Base-by-base conservation (phyloP, 2,113 vertebrate species). In the Halcyon senegalensis region DNA sequence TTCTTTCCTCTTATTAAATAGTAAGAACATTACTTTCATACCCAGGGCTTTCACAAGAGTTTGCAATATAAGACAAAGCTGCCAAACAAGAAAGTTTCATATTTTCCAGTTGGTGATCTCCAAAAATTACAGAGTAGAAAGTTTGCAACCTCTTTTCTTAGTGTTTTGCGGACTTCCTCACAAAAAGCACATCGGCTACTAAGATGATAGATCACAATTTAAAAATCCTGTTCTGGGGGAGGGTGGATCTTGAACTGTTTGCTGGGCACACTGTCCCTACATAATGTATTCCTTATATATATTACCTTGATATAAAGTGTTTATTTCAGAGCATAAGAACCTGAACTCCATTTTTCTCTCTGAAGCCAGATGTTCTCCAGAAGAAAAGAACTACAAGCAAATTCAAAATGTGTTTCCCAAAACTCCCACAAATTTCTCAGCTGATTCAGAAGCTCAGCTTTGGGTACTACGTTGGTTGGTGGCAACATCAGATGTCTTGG, bases 391-490 rank as follows among this genome's bases (percentile, higher is more conserved):
- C 25, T 13, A 28, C 1, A 48, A 70, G 6, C 30, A 93, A 80
- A 77, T 66, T 77, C 41, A 53, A 69, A 89, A 74, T 11, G 50
- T 44, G 9, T 12, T 84, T 37, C 31, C 35, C 20, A 24, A 89
- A 80, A 13, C 3, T 13, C 30, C 15, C 59, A 21, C 6, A 13
- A 53, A 37, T 16, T 53, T 62, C 72, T 58, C 35, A 53, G 59
- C 33, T 81, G 33, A 39, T 82, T 55, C 53, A 76, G 67, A 16
- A 92, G 55, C 67, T 83, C 3, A 6, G 37, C 46, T 62, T 41
- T 19, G 13, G 16, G 16, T n/a, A 44, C 50, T 37, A 7, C 1
- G 0, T 2, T 33, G 12, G 62, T 39, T 28, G 5, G 30, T n/a
- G 16, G 62, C 56, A 76, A 24, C 59, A 53, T 16, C 19, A 33